Evolutionary conservation across 2,888 invertebrate genomes (phyloP), one percentile per base, ranked within the genome.

Genomic region (Cataglyphis albicans): DNA sequence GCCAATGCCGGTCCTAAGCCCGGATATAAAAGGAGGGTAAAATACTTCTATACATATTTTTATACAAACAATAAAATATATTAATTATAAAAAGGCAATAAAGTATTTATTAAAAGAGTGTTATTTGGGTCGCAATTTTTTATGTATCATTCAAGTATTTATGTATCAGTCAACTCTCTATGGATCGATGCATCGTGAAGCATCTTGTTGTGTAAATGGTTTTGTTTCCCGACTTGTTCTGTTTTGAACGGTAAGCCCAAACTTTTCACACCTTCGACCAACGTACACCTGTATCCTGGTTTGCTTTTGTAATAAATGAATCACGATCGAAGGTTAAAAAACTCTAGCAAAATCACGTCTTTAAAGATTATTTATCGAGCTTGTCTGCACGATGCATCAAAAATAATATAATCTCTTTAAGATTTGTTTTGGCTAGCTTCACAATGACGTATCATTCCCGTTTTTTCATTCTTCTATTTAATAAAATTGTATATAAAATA

Each of bases 351-450:
- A 78, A 86, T 70, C 70, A 63, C 18, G 44, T 61, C 84, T 12
- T 65, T 89, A 91, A 88, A 88, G 84, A 90, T 82, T 86, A 82
- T 89, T 89, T 89, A 87, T 90, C 81, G 72, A 84, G 32, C 68
- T 67, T 65, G 12, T 35, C 25, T 3, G 3, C 7, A 25, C 6
- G 15, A 1, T 7, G 3, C 55, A 5, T 41, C 12, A 10, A 41
- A 29, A 61, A 72, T 72, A 4, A 9, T 0, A 0, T 4, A 5
- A 0, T 41, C 41, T 75, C 48, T 74, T 84, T 82, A 21, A 32
- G 4, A 35, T 35, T 48, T 0, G 21, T 38, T 21, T 38, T 18
- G 10, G 15, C 18, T 70, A 15, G 5, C 44, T 48, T 48, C 5
- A 48, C n/a, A 52, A 52, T 52, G 7, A 52, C 52, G 15, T 48